Evolutionary conservation across 2,113 vertebrate genomes (phyloP).

Genomic region (Microtus oregoni): DNA sequence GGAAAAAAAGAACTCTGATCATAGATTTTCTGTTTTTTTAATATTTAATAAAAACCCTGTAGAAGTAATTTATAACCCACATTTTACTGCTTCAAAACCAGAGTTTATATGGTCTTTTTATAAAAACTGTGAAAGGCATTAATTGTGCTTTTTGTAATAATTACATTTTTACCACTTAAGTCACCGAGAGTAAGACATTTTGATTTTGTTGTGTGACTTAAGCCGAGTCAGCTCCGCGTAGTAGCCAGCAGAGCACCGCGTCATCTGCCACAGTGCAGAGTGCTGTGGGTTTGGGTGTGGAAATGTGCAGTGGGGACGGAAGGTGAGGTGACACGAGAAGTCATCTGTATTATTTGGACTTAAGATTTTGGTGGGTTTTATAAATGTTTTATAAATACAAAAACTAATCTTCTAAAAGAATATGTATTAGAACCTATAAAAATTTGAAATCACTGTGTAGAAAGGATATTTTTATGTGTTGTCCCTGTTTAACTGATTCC

Average conservation of each 20-base stretch:
- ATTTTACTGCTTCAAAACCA: slow-evolving; percentile 33
- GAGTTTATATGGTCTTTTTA: background rate
- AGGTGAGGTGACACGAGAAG: slow-evolving; percentile 34
- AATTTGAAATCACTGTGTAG: slow-evolving; percentile 39
- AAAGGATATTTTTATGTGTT: slow-evolving; percentile 16
- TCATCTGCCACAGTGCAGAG: background rate
- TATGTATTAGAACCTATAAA: slow-evolving; percentile 36
- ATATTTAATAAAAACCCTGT: slow-evolving; percentile 6
- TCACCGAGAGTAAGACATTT: slow-evolving; percentile 45
- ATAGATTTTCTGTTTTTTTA: background rate
- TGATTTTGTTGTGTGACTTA: slow-evolving; percentile 55
- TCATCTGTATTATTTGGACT: slow-evolving; percentile 14
- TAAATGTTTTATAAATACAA: slow-evolving; percentile 31
- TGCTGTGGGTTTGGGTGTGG: slow-evolving; percentile 1
- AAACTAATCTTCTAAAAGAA: background rate
- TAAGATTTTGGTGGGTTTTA: slow-evolving; percentile 45
- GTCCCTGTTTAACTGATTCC: slow-evolving; percentile 53
- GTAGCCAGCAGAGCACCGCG: slow-evolving; percentile 35
- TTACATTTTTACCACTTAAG: slow-evolving; percentile 29
- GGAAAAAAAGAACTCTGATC: background rate
- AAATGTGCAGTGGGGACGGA: slow-evolving; percentile 7
- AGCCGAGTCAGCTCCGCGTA: slow-evolving; percentile 55
- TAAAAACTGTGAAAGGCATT: slow-evolving; percentile 51
- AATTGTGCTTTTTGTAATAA: slow-evolving; percentile 51
- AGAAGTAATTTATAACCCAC: slow-evolving; percentile 38